Evolutionary conservation across 2,888 invertebrate genomes (phyloP), one percentile per base, ranked within the genome.

Genomic region (Brachynemurus nebulosus): DNA sequence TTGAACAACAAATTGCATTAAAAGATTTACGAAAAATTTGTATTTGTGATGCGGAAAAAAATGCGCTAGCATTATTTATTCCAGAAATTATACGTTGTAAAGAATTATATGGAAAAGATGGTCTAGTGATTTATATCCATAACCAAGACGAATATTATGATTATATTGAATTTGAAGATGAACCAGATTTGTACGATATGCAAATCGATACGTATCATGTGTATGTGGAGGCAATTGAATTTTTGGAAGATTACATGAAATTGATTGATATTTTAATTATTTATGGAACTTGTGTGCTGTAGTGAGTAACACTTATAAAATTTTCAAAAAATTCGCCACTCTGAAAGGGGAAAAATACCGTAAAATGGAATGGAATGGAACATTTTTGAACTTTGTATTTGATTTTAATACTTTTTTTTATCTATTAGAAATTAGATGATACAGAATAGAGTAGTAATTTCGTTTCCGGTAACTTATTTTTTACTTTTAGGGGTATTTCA

Each of bases 261-360:
- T 55, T 66, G 45, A 64, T 68, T 14, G 71, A 76, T 56, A 55
- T 75, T 45, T 53, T 76, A 8, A 69, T 76, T 42, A 55, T 72
- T 40, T 51, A 72, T 39, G 70, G 73, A 50, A 67, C 72, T 55
- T 61, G 54, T 39, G 42, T 38, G n/a, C 55, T 52, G 59, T 59
- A 51, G 30, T 30, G 14, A 9, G 30, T 30, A 23, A 23, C 23
- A 7, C 9, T 7, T 6, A 23, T 23, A 23, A n/a, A n/a, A n/a
- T n/a, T n/a, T n/a, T n/a, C n/a, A n/a, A n/a, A n/a, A n/a, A n/a
- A n/a, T n/a, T n/a, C n/a, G n/a, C n/a, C n/a, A n/a, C n/a, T n/a
- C n/a, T n/a, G n/a, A n/a, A n/a, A n/a, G n/a, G n/a, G n/a, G n/a
- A n/a, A n/a, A n/a, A n/a, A n/a, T n/a, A n/a, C n/a, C n/a, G n/a